A percentile compares a stretch with the other conserved stretches of the same genome.
Evolutionary conservation across 2,797 vertebrate species (phyloP).

Genomic region (Somateria mollissima): DNA sequence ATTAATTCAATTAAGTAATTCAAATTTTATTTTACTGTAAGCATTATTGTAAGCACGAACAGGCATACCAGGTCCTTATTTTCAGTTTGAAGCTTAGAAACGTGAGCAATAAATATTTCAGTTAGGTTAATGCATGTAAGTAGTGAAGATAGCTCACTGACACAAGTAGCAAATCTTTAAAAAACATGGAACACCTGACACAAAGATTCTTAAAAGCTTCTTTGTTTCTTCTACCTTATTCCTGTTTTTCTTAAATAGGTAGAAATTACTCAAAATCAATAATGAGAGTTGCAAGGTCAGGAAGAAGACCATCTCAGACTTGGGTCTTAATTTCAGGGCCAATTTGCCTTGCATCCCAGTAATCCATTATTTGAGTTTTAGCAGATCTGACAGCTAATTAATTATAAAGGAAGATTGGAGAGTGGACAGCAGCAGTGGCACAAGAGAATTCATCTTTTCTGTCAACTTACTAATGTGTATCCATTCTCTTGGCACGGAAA

Average conservation of each 20-base stretch:
- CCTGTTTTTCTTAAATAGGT: conserved; percentile 55
- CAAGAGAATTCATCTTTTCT: conserved; percentile 71
- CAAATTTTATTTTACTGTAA: neutral
- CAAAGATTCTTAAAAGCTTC: neutral
- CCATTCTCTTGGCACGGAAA: conserved; percentile 35
- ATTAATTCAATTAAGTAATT: neutral
- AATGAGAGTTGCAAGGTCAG: conserved; percentile 73
- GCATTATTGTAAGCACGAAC: neutral
- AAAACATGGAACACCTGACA: neutral
- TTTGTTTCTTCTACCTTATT: neutral
- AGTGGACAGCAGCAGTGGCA: conserved; percentile 60
- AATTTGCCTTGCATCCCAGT: conserved; percentile 68
- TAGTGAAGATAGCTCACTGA: neutral
- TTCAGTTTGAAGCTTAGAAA: neutral
- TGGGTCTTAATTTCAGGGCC: conserved; percentile 78
- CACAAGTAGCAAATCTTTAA: neutral
- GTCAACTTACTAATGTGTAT: conserved; percentile 65
- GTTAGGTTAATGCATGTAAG: neutral
- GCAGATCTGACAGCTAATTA: conserved; percentile 82
- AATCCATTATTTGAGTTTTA: conserved; percentile 61
- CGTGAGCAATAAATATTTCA: neutral
- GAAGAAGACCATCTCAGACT: conserved; percentile 41
- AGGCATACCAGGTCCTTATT: neutral
- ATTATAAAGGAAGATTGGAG: conserved; percentile 73
- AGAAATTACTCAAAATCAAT: conserved; percentile 77